These are phyloP conservation scores for Zelostemma sp. DNA, from an alignment of 1,140 invertebrate species.

Conservation along the genomic window DNA sequence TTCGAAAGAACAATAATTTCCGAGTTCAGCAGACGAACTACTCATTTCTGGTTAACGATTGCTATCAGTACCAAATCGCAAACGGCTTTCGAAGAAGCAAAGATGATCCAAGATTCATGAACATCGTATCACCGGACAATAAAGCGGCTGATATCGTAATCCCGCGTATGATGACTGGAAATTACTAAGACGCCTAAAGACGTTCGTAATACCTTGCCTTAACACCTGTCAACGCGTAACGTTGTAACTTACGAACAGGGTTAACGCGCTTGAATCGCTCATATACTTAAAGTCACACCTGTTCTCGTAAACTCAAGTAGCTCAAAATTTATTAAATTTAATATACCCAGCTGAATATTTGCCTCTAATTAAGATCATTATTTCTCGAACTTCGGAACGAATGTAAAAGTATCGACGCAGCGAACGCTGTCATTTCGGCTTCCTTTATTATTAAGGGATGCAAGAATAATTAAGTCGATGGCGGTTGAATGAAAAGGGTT, in stretches of 20 bases:
- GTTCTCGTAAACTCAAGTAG: constrained; percentile 6
- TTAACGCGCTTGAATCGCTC: constrained; percentile 43
- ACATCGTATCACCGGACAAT: constrained; percentile 16
- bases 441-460: not conserved
- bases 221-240: constrained; percentile 42
- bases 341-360: constrained; percentile 18
- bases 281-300: constrained; percentile 35
- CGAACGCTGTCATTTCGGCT: no score
- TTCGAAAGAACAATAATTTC: no score
- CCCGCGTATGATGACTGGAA: constrained; percentile 25
- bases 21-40: no score
- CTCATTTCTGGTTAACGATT: no score
- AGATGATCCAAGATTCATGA: constrained; percentile 24
- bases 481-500: not conserved
- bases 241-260: no score
- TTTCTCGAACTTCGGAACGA: no score
- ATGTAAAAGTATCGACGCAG: no score
- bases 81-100: not conserved
- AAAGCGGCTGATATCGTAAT: constrained; percentile 23
- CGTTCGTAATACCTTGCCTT: constrained; percentile 36
- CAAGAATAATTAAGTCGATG: not conserved
- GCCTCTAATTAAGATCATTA: constrained; percentile 36
- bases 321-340: constrained; percentile 2
- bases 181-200: constrained; percentile 33
- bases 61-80: not conserved